Conservation (phyloP, 2,113 vertebrate genomes). For the Pipra filicauda region DNA sequence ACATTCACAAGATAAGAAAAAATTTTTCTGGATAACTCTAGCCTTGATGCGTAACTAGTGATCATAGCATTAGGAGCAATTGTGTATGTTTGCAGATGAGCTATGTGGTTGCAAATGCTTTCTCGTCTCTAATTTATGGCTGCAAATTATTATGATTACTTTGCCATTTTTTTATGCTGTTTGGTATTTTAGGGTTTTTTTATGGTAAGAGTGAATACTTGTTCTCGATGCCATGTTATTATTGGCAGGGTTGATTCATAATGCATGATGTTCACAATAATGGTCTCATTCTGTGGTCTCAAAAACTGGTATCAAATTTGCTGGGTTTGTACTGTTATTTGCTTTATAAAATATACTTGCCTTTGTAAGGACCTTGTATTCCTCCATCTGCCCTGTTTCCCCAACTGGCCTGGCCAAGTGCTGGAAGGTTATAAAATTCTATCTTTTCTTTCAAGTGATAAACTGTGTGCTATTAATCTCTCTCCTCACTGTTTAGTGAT, state of each 20-base stretch:
- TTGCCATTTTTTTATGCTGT: neutral
- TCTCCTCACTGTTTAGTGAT: neutral
- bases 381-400: slow-evolving; percentile 1
- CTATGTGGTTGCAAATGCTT: neutral
- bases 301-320: neutral
- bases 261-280: neutral
- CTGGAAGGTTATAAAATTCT: neutral
- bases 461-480: neutral
- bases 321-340: neutral
- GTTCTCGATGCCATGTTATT: neutral
- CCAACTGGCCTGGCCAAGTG: slow-evolving; percentile 2
- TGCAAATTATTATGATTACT: slow-evolving; percentile 3
- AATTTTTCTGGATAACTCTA: neutral
- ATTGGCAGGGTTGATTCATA: neutral
- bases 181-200: neutral
- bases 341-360: neutral
- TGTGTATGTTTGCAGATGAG: neutral
- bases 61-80: neutral
- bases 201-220: neutral
- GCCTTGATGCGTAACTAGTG: neutral
- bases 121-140: neutral
- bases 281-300: neutral
- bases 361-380: neutral
- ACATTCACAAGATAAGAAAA: neutral
- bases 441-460: slow-evolving; percentile 15